Evolutionary conservation across 2,797 vertebrate species (phyloP).

Genomic region (Tragelaphus eurycerus): DNA sequence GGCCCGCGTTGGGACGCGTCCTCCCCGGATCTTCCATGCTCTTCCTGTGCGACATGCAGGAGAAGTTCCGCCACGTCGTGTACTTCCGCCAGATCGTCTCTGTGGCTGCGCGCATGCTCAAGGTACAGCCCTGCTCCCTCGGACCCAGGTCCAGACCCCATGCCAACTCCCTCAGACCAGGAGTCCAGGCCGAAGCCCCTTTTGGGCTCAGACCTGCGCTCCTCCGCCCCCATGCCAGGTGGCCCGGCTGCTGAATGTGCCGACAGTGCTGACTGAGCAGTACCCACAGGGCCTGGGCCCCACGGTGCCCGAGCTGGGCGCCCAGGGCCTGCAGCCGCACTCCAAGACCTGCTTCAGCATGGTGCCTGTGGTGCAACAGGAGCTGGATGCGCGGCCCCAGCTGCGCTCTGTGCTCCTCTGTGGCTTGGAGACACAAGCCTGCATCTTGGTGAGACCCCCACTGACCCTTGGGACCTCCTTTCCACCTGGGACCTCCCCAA

Average conservation of each 20-base stretch:
- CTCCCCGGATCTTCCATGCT: constrained; percentile 86
- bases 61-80: constrained; percentile 90
- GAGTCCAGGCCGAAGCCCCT: too few species aligned
- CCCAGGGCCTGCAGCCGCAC: constrained; percentile 82
- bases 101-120: constrained; percentile 89
- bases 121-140: constrained; percentile 79
- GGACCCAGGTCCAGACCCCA: too few species aligned
- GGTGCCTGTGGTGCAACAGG: constrained; percentile 80
- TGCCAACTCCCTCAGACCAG: not conserved
- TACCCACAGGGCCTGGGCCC: constrained; percentile 92
- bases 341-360: constrained; percentile 92
- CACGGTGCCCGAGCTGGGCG: constrained; percentile 91
- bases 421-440: constrained; percentile 92
- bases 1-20: constrained; percentile 86
- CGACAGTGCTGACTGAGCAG: constrained; percentile 90
- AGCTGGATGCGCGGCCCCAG: constrained; percentile 71
- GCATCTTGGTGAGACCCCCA: constrained; percentile 87
- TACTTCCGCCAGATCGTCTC: constrained; percentile 92
- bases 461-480: not conserved
- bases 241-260: constrained; percentile 86
- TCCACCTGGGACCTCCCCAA: not conserved
- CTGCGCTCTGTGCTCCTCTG: constrained; percentile 90
- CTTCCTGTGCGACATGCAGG: constrained; percentile 94
- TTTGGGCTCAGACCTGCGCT: not conserved
- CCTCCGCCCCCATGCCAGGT: constrained; percentile 78